Evolutionary conservation across 2,888 invertebrate genomes (phyloP).

Genomic region (Leptopilina myrica): DNA sequence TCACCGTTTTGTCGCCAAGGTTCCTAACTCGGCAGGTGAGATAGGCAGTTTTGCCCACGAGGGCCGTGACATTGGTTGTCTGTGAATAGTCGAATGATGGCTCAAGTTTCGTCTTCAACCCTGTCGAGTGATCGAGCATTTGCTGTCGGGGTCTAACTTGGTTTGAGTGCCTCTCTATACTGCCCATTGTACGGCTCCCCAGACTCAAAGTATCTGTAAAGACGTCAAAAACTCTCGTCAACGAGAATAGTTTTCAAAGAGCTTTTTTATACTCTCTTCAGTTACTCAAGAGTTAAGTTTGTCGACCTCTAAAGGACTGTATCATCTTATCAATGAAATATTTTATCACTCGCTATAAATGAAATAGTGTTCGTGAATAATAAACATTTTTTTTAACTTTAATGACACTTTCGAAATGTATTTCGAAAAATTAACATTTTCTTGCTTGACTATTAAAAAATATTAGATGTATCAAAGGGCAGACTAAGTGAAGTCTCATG

Average conservation of each 20-base stretch:
- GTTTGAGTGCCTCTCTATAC: slow-evolving; percentile 68
- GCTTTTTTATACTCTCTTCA: slow-evolving; percentile 23
- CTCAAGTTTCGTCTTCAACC: slow-evolving; percentile 69
- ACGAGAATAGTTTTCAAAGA: not conserved
- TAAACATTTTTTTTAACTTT: too few relatives aligned
- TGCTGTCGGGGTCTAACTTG: slow-evolving; percentile 72
- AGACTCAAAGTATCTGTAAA: slow-evolving; percentile 73
- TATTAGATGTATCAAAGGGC: too few relatives aligned
- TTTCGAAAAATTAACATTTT: too few relatives aligned
- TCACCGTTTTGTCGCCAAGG: slow-evolving; percentile 74
- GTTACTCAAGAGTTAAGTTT: not conserved
- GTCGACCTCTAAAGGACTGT: not conserved
- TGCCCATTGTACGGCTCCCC: slow-evolving; percentile 72
- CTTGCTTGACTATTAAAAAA: too few relatives aligned
- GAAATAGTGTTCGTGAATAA: too few relatives aligned
- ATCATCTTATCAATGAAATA: too few relatives aligned
- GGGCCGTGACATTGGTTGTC: slow-evolving; percentile 73
- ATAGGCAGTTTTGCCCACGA: slow-evolving; percentile 74
- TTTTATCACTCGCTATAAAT: too few relatives aligned
- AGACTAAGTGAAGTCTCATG: too few relatives aligned
- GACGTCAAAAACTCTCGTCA: slow-evolving; percentile 34
- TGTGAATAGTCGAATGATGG: slow-evolving; percentile 72
- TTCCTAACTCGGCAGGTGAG: slow-evolving; percentile 74
- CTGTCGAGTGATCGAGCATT: slow-evolving; percentile 67
- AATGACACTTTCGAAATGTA: too few relatives aligned